These are phyloP conservation scores for Tadarida brasiliensis DNA, from an alignment of 2,797 vertebrate species.

Conservation along the genomic window DNA sequence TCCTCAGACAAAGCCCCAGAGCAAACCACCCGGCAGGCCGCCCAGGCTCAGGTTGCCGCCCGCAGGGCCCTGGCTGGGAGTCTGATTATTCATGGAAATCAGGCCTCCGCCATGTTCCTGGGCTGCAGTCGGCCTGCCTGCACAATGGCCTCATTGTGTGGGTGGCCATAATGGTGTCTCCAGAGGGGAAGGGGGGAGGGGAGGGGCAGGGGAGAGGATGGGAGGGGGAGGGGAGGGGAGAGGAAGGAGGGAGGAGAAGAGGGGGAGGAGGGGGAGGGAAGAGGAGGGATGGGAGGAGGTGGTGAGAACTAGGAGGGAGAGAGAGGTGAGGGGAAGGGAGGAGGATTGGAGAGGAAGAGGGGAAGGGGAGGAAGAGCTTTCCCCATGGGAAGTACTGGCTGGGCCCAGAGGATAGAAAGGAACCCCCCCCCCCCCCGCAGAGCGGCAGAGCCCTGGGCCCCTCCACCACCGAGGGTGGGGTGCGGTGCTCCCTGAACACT, in stretches of 20 bases:
- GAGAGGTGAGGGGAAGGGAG: rapidly evolving
- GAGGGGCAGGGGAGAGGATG: not conserved
- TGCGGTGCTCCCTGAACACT: not conserved
- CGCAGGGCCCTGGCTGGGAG: slow-evolving; percentile 29
- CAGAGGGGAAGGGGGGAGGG: rapidly evolving
- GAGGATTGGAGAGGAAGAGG: not conserved
- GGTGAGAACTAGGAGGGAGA: not conserved
- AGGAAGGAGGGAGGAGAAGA: rapidly evolving
- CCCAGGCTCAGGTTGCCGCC: slow-evolving; percentile 68
- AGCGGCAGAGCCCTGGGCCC: not conserved
- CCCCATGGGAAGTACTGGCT: not conserved
- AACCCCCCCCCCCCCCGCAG: no score
- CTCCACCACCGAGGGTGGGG: rapidly evolving
- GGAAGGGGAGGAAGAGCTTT: not conserved
- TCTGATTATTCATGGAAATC: slow-evolving; percentile 72
- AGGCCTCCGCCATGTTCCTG: slow-evolving; percentile 65
- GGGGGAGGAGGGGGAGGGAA: rapidly evolving
- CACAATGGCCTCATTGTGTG: slow-evolving; percentile 75
- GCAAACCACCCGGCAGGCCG: slow-evolving; percentile 50
- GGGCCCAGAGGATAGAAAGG: not conserved
- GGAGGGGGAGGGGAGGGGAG: rapidly evolving
- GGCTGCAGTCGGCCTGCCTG: not conserved
- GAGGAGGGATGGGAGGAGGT: rapidly evolving
- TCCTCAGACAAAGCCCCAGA: slow-evolving; percentile 61
- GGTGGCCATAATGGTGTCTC: not conserved